Conservation (phyloP, 1,140 invertebrate species). For the Andricus grossulariae region DNA sequence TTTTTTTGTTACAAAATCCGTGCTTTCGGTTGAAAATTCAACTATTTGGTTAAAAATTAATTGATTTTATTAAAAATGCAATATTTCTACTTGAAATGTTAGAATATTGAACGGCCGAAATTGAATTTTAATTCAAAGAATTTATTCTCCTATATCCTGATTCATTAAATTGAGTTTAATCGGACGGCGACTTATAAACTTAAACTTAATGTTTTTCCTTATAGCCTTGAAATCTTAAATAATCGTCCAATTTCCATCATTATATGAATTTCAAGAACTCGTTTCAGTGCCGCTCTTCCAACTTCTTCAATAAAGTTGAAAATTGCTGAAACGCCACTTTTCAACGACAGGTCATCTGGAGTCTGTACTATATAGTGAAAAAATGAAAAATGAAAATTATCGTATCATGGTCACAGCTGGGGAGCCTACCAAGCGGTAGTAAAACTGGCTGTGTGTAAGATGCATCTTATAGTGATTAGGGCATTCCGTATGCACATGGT, state of each 20-base stretch:
- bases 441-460: neutral
- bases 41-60: too few relatives aligned
- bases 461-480: slow-evolving; percentile 11
- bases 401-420: neutral
- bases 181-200: too few relatives aligned
- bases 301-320: neutral
- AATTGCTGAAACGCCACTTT: neutral
- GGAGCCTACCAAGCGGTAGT: neutral
- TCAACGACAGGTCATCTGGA: slow-evolving; percentile 8
- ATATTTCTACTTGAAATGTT: too few relatives aligned
- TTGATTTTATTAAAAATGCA: too few relatives aligned
- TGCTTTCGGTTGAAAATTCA: too few relatives aligned
- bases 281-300: neutral
- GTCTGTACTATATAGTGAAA: neutral
- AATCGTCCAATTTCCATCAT: slow-evolving; percentile 1
- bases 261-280: slow-evolving; percentile 4
- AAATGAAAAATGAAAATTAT: neutral
- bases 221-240: neutral
- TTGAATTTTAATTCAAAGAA: too few relatives aligned
- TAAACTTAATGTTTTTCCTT: neutral
- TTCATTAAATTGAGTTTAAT: too few relatives aligned
- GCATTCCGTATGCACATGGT: neutral
- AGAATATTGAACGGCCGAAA: too few relatives aligned
- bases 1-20: too few relatives aligned
- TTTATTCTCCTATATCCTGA: too few relatives aligned